These are phyloP conservation scores for Ichneumoninae sp. DNA, from an alignment of 2,888 invertebrate species.

Conservation along the genomic window DNA sequence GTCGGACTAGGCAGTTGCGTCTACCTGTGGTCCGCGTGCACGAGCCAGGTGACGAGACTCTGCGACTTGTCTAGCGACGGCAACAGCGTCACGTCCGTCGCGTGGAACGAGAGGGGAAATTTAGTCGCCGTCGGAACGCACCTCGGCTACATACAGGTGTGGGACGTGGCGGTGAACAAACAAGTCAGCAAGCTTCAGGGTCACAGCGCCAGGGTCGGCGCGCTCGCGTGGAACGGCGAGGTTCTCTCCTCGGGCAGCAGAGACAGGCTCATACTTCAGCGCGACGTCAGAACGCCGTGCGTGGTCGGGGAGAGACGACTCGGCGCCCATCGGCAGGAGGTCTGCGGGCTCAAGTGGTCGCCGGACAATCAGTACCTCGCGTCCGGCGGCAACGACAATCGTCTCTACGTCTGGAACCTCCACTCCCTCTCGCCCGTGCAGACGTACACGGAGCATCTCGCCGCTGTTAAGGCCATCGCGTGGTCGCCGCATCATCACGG, in stretches of 20 bases:
- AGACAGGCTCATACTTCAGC: slow-evolving; percentile 96
- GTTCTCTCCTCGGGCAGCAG: slow-evolving; percentile 97
- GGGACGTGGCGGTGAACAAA: slow-evolving; percentile 98
- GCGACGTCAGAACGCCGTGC: slow-evolving; percentile 95
- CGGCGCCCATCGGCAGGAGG: slow-evolving; percentile 97
- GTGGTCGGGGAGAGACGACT: slow-evolving; percentile 91
- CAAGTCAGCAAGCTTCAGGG: slow-evolving; percentile 96
- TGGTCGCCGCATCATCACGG: slow-evolving; percentile 99
- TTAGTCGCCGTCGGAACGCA: slow-evolving; percentile 99
- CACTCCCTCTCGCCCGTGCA: slow-evolving; percentile 95
- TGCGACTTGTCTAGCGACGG: slow-evolving; percentile 97
- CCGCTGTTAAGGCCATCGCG: slow-evolving; percentile 99
- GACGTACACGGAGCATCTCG: slow-evolving; percentile 98
- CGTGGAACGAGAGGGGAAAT: slow-evolving; percentile 99
- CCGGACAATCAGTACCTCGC: slow-evolving; percentile 98
- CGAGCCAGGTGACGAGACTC: slow-evolving; percentile 97
- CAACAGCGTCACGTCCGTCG: slow-evolving; percentile 98
- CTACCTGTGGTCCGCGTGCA: slow-evolving; percentile 99
- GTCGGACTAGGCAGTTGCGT: slow-evolving; percentile 99
- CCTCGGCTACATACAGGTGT: slow-evolving; percentile 98
- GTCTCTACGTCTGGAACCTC: slow-evolving; percentile 96
- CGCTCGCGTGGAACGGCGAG: slow-evolving; percentile 99
- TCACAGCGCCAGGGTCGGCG: slow-evolving; percentile 96
- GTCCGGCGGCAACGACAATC: slow-evolving; percentile 99
- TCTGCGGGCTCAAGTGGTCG: slow-evolving; percentile 99